These are phyloP conservation scores for Ophonus ardosiacus DNA, from an alignment of 2,888 invertebrate genomes.

Conservation along the genomic window DNA sequence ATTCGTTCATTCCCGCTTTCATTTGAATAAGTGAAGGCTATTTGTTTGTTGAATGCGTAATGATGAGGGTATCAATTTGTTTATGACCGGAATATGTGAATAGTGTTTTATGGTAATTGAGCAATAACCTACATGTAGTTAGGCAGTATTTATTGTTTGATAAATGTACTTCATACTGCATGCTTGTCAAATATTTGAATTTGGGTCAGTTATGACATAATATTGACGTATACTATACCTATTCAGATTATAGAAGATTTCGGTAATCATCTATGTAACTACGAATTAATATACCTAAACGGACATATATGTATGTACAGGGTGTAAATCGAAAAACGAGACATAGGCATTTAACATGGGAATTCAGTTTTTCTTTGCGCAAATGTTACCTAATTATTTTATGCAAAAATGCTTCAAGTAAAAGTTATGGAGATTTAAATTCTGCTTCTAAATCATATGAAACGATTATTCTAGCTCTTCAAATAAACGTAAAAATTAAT, in stretches of 20 bases:
- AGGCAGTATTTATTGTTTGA: not conserved
- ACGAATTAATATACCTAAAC: not conserved
- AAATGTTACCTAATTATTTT: no score
- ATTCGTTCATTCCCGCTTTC: not conserved
- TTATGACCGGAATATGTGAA: conserved; percentile 23
- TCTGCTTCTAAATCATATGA: no score
- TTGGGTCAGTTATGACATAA: not conserved
- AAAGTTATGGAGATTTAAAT: no score
- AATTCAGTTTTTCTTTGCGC: no score
- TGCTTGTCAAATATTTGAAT: not conserved
- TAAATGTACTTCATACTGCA: conserved; percentile 15
- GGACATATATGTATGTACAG: no score
- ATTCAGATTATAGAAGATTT: not conserved
- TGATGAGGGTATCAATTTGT: conserved; percentile 15
- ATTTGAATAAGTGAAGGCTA: conserved; percentile 10
- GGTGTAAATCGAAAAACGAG: no score
- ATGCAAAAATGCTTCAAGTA: no score
- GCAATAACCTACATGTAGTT: conserved; percentile 10
- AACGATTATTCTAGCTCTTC: no score
- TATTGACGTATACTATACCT: not conserved
- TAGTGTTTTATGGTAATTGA: conserved; percentile 28
- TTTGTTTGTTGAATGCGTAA: conserved; percentile 4
- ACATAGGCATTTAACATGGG: no score
- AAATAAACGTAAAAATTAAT: no score
- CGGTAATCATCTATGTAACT: not conserved